phyloP scores from a whole-genome alignment of 2,113 vertebrate species.

The Burhinus bistriatus region DNA sequence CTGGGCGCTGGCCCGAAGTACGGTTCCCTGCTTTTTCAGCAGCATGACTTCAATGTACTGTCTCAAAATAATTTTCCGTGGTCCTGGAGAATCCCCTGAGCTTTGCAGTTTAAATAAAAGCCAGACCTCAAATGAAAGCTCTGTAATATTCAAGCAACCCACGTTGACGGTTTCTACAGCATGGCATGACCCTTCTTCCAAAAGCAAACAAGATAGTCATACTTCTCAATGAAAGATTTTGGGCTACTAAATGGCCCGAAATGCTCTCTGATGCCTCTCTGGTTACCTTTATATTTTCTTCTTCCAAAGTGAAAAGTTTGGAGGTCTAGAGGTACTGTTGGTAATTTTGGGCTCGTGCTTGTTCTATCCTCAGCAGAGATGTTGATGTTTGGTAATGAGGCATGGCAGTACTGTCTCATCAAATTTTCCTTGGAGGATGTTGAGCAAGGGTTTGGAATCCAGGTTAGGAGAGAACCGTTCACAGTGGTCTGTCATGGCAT shows the following conservation, averaged over 20 bases:
- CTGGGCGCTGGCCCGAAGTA: neutral
- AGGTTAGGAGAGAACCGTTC: neutral
- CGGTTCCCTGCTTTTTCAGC: neutral
- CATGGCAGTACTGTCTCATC: neutral
- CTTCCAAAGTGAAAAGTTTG: neutral
- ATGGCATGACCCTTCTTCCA: neutral
- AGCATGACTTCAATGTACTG: neutral
- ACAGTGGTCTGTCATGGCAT: neutral
- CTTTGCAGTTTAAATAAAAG: constrained; percentile 45
- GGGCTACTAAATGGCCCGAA: neutral
- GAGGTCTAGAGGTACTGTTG: neutral
- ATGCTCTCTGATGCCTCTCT: neutral
- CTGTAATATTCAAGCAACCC: neutral
- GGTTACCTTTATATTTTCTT: neutral
- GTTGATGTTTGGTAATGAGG: neutral
- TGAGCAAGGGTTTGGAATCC: neutral
- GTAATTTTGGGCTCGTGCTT: neutral
- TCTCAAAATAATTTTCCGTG: constrained; percentile 51
- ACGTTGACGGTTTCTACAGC: neutral
- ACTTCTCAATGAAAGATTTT: neutral
- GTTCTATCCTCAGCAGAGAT: neutral
- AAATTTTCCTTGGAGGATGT: neutral
- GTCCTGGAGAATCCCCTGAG: constrained; percentile 42
- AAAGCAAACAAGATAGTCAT: neutral
- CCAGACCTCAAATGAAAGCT: constrained; percentile 50